Conservation (phyloP, 2,888 invertebrate genomes). For the Drosophila infuscata region DNA sequence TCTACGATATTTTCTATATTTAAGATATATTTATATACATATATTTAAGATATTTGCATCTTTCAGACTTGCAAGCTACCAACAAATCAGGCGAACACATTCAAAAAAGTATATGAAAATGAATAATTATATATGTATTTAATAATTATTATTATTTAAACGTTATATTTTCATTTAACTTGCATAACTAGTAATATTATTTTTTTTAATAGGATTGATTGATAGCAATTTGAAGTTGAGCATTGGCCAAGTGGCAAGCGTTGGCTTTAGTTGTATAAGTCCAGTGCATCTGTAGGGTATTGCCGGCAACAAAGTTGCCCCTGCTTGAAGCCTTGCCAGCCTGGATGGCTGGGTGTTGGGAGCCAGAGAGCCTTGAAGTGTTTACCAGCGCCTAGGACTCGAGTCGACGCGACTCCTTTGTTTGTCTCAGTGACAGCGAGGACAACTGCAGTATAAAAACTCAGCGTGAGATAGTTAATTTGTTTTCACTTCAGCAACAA, state of each 20-base stretch:
- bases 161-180: not conserved
- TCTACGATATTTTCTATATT: no score
- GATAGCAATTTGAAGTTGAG: not conserved
- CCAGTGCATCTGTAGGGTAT: conserved; percentile 25
- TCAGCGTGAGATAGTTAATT: conserved; percentile 79
- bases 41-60: not conserved
- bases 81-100: not conserved
- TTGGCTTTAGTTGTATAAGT: not conserved
- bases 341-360: not conserved
- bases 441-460: conserved; percentile 70
- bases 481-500: conserved; percentile 80
- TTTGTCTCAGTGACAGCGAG: conserved; percentile 53
- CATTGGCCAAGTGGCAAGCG: not conserved
- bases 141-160: not conserved
- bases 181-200: not conserved
- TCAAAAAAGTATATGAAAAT: not conserved
- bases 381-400: conserved; percentile 56
- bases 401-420: conserved; percentile 22
- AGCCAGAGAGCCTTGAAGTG: conserved; percentile 58
- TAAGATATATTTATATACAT: not conserved
- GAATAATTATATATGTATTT: not conserved
- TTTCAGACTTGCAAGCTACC: not conserved
- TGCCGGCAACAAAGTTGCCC: conserved; percentile 55
- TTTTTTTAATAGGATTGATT: not conserved
- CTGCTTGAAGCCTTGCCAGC: conserved; percentile 10